Evolutionary conservation across 2,113 vertebrate species (phyloP), one percentile per base, ranked within the genome.

Genomic region (Lynx canadensis): DNA sequence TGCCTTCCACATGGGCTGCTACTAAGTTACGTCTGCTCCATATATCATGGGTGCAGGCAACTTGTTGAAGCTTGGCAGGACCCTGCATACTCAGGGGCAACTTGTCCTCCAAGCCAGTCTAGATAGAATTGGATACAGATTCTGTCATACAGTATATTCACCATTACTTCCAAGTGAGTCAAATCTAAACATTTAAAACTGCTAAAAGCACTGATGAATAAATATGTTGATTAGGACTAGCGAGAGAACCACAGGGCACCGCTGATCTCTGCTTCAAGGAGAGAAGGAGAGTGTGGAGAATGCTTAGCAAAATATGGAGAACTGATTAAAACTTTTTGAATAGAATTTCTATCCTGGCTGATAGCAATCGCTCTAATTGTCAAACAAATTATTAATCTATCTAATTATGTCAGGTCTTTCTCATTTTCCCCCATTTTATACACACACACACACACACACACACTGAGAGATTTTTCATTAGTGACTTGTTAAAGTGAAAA

Each of bases 351-450:
- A 63, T 91, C 41, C 71, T 78, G 23, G 71, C 63, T 86, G 74
- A 88, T 63, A 73, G n/a, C 19, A 86, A 89, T 74, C 82, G 81
- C 31, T 95, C 96, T 96, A 82, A 96, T 96, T 95, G 74, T 93
- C 95, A 96, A 96, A 82, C 57, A 96, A 95, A 68, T 65, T 76
- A 89, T 94, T 93, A 94, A 97, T 97, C 95, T 73, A 96, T 79
- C 57, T 94, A 95, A 94, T 97, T 97, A 94, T 91, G n/a, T 92
- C 55, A 95, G 66, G 52, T 82, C 41, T 82, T 63, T 38, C 57
- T 94, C 96, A 94, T 95, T 96, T 92, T 76, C 16, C 33, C 2
- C 65, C 65, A 79, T 95, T 95, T 97, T 97, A 96, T 93, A 92
- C 95, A 41, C 89, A 94, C 50, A 50, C 50, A 50, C 50, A 16